These are phyloP conservation scores for Axinella damicornis DNA, from an alignment of 37 sponge, comb jelly and placozoan genomes.

Conservation along the genomic window DNA sequence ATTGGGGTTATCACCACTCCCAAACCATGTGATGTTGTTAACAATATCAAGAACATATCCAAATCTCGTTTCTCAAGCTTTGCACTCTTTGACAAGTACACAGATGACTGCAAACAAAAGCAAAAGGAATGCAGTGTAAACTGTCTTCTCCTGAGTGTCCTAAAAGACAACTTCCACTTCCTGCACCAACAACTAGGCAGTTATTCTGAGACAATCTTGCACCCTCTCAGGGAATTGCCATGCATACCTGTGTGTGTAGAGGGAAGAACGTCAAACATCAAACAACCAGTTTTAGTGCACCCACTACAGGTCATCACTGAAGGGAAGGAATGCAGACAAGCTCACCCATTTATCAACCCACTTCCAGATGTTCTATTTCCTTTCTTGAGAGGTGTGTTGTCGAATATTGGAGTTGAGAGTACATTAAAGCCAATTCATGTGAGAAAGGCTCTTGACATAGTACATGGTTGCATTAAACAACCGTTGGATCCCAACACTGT, in stretches of 20 bases:
- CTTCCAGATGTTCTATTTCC: conserved; percentile 12
- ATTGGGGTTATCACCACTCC: background rate
- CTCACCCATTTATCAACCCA: conserved; percentile 46
- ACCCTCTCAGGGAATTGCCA: background rate
- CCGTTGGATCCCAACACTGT: conserved; percentile 7
- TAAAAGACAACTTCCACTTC: background rate
- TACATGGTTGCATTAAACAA: background rate
- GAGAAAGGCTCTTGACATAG: background rate
- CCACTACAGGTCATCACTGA: conserved; percentile 35
- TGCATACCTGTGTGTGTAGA: conserved; percentile 41
- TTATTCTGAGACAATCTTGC: background rate
- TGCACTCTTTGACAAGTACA: conserved; percentile 36
- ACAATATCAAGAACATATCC: conserved; percentile 48
- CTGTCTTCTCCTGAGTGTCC: background rate
- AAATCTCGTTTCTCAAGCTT: conserved; percentile 10
- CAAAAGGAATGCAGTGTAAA: too few species aligned
- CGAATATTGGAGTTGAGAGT: background rate
- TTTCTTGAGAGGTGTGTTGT: background rate
- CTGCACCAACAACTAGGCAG: background rate
- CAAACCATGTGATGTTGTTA: conserved; percentile 33
- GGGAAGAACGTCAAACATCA: background rate
- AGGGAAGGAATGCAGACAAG: background rate
- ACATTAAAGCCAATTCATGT: background rate
- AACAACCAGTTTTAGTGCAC: conserved; percentile 43
- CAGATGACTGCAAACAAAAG: background rate